These are phyloP conservation scores for Orchestia grillus DNA, from an alignment of 1,140 invertebrate genomes.

Conservation along the genomic window DNA sequence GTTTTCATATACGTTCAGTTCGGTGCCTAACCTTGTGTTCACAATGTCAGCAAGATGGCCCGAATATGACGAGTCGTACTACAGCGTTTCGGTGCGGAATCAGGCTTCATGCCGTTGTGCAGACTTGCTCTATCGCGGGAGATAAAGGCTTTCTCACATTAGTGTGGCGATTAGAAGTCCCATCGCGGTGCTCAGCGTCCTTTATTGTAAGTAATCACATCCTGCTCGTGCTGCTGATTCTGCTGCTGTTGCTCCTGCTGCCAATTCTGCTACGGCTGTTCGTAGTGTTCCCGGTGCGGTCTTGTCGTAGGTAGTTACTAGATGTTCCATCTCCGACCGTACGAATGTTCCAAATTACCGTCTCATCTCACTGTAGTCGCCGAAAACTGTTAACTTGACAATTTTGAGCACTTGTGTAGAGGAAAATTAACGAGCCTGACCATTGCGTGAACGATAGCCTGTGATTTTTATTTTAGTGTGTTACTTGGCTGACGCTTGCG, in stretches of 20 bases:
- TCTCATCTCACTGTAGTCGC: too few species aligned
- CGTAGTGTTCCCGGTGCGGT: too few species aligned
- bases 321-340: too few species aligned
- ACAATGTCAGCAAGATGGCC: not conserved
- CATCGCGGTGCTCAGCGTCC: not conserved
- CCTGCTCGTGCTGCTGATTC: not conserved
- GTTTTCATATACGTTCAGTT: not conserved
- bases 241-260: not conserved
- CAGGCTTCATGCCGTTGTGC: not conserved
- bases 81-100: not conserved
- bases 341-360: too few species aligned
- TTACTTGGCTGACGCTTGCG: too few species aligned
- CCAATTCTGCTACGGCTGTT: not conserved
- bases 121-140: not conserved
- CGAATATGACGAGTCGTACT: not conserved
- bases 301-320: too few species aligned
- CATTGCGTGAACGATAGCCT: too few species aligned
- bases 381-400: too few species aligned
- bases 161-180: not conserved
- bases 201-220: not conserved
- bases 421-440: too few species aligned
- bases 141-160: constrained; percentile 1
- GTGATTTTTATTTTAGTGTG: too few species aligned
- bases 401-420: too few species aligned
- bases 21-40: not conserved